A percentile compares a stretch with the other conserved stretches of the same genome.
phyloP scores from a whole-genome alignment of 2,113 vertebrate genomes.

The Ciconia maguari region DNA sequence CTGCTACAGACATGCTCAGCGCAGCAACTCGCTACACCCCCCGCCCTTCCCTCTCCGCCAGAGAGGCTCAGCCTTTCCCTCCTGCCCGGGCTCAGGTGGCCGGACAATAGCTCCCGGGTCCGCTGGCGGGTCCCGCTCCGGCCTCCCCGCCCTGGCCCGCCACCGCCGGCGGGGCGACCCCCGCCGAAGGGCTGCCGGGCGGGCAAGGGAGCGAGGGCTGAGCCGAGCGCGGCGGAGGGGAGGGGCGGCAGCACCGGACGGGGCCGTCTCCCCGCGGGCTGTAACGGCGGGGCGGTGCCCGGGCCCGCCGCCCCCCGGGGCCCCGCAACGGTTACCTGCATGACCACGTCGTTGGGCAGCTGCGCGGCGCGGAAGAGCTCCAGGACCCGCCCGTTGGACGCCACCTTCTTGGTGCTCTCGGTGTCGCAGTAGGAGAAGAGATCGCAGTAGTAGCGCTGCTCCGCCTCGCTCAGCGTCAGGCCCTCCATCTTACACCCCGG shows the following conservation, averaged over 20 bases:
- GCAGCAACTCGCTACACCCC: background rate
- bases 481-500: conserved; percentile 85
- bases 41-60: background rate
- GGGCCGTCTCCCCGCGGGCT: background rate
- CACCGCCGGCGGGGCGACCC: background rate
- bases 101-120: background rate
- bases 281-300: background rate
- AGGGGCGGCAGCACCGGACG: background rate
- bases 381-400: conserved; percentile 89
- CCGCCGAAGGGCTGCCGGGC: background rate
- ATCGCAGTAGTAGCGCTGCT: conserved; percentile 97
- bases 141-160: background rate
- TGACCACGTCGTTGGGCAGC: conserved; percentile 91
- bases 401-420: conserved; percentile 96
- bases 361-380: conserved; percentile 97
- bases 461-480: conserved; percentile 91
- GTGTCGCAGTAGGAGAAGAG: conserved; percentile 97
- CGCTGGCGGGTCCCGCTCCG: background rate
- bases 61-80: background rate
- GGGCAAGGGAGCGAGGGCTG: background rate
- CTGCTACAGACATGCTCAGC: background rate
- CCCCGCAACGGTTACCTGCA: conserved; percentile 79
- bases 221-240: background rate
- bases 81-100: background rate
- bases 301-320: background rate